phyloP scores from a whole-genome alignment of 2,888 invertebrate species.

The Polyommatus icarus region DNA sequence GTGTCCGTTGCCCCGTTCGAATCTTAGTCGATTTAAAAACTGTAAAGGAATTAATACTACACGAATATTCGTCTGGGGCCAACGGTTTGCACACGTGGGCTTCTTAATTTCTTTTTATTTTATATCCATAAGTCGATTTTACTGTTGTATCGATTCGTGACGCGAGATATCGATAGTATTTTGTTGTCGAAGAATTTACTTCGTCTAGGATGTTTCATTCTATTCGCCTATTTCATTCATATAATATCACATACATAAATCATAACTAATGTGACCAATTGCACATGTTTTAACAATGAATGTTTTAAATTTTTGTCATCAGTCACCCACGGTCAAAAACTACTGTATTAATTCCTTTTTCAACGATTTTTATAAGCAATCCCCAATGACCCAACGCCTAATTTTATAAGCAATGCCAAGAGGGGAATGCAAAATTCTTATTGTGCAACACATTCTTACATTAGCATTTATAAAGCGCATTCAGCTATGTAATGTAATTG shows the following conservation, averaged over 20 bases:
- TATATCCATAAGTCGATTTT: constrained; percentile 57
- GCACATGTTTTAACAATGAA: neutral
- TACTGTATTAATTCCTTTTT: neutral
- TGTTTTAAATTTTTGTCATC: neutral
- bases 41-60: constrained; percentile 2
- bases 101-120: constrained; percentile 51
- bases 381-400: neutral
- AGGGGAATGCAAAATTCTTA: neutral
- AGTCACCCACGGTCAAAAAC: neutral
- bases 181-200: constrained; percentile 33
- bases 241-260: too few species aligned
- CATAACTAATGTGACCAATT: neutral
- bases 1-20: constrained; percentile 30
- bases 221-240: constrained; percentile 16
- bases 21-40: constrained; percentile 30
- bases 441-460: neutral
- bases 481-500: neutral
- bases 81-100: constrained; percentile 50
- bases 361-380: neutral
- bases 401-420: neutral
- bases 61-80: constrained; percentile 27
- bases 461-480: neutral
- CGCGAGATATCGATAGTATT: constrained; percentile 42
- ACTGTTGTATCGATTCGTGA: constrained; percentile 61
- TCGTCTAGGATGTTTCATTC: constrained; percentile 7